Evolutionary conservation across 2,888 invertebrate genomes (phyloP).

Genomic region (Ectobius pallidus): DNA sequence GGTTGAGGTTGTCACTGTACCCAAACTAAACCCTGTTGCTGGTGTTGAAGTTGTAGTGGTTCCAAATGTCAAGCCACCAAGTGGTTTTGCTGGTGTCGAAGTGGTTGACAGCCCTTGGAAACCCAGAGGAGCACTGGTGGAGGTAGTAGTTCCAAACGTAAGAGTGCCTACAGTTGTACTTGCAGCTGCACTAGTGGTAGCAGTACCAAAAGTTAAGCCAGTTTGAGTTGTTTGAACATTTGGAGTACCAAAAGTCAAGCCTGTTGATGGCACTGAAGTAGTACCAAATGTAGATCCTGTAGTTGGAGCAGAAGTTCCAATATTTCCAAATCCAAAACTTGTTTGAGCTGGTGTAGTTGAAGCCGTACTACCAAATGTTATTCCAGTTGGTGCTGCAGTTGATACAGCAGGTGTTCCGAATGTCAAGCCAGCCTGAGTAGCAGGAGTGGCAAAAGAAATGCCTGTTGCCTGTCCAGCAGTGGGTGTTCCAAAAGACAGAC

Average conservation of each 20-base stretch:
- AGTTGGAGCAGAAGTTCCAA: slow-evolving; percentile 13
- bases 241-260: slow-evolving; percentile 53
- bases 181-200: slow-evolving; percentile 43
- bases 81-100: slow-evolving; percentile 2
- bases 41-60: slow-evolving; percentile 17
- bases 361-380: slow-evolving; percentile 37
- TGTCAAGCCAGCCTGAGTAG: slow-evolving; percentile 32
- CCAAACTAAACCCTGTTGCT: not conserved
- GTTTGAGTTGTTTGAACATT: slow-evolving; percentile 43
- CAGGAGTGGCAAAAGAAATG: slow-evolving; percentile 36
- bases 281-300: slow-evolving; percentile 24
- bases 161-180: not conserved
- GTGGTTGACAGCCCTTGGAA: not conserved
- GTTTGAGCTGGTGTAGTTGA: slow-evolving; percentile 47
- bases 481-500: slow-evolving; percentile 38
- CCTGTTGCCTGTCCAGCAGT: slow-evolving; percentile 21
- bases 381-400: slow-evolving; percentile 21
- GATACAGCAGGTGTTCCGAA: slow-evolving; percentile 36
- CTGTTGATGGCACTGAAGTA: slow-evolving; percentile 43
- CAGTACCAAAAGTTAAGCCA: slow-evolving; percentile 41
- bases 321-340: slow-evolving; percentile 39
- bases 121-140: slow-evolving; percentile 7
- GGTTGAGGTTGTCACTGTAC: not conserved
- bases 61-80: slow-evolving; percentile 3
- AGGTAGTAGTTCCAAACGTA: slow-evolving; percentile 26